phyloP scores from a whole-genome alignment of 2,888 invertebrate genomes.

The Molanna angustata region DNA sequence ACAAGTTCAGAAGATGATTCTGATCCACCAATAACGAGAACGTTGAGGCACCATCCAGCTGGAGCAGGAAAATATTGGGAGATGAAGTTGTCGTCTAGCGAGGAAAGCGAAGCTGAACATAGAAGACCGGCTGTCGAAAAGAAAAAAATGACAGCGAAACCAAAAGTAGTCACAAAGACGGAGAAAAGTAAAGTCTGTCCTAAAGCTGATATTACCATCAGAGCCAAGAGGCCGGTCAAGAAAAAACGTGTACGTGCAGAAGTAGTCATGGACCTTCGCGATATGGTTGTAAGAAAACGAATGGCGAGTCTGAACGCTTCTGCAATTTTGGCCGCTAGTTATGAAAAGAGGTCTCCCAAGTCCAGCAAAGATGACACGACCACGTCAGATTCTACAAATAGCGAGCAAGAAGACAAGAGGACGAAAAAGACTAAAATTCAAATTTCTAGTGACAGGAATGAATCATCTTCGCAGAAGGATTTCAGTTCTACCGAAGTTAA shows the following conservation, averaged over 20 bases:
- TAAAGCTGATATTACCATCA: conserved; percentile 24
- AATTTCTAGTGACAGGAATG: conserved; percentile 38
- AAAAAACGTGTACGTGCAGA: conserved; percentile 60
- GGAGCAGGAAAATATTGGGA: conserved; percentile 84
- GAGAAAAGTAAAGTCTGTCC: conserved; percentile 49
- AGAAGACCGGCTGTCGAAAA: conserved; percentile 46
- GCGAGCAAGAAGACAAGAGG: conserved; percentile 50
- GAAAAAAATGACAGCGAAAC: conserved; percentile 43
- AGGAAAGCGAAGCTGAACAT: conserved; percentile 52
- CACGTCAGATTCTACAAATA: conserved; percentile 56
- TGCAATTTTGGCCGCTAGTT: conserved; percentile 86
- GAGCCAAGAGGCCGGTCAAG: conserved; percentile 43
- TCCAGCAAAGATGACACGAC: conserved; percentile 57
- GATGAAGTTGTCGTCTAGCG: conserved; percentile 65
- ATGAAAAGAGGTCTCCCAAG: conserved; percentile 68
- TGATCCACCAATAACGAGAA: conserved; percentile 49
- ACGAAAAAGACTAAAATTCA: conserved; percentile 50
- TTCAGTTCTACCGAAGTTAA: conserved; percentile 38
- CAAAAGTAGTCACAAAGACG: conserved; percentile 43
- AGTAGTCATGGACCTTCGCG: conserved; percentile 75
- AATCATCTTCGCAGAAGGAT: conserved; percentile 36
- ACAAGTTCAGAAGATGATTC: conserved; percentile 56
- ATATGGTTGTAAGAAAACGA: conserved; percentile 83
- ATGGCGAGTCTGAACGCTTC: conserved; percentile 91
- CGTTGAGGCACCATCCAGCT: conserved; percentile 70